Base-by-base conservation (phyloP, 2,888 invertebrate genomes). In the Pristionchus exspectatus region DNA sequence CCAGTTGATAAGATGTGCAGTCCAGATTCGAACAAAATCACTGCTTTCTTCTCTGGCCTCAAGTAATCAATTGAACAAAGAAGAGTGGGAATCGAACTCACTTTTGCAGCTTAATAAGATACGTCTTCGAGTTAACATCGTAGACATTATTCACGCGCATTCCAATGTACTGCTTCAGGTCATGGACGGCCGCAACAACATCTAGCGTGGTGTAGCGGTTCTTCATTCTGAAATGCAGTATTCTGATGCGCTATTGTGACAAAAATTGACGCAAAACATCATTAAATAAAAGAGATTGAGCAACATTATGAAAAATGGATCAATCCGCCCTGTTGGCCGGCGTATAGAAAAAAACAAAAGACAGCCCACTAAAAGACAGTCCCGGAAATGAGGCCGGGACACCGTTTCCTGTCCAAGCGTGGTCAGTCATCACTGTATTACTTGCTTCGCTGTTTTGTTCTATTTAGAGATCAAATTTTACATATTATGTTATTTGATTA, bases 41-140 rank as follows among this genome's bases (percentile, higher is more conserved):
- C 97, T 88, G 96, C 96, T 96, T 99, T 99, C 94, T 97, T 97
- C 95, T 98, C 98, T 0, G 97, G 97, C 91, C 97, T 96, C 95
- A 91, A 93, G 10, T 77, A 66, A 0, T 14, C n/a, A 18, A 24
- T 38, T 9, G 4, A 16, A 12, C 72, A 33, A 12, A 12, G 50
- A 18, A 24, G 24, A 3, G 0, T 10, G 16, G 3, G 33, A 56
- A 50, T 54, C 1, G 12, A 21, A 95, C 95, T 94, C 94, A 96
- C 96, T 95, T 96, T 88, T 95, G 95, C n/a, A 96, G 93, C 92
- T 95, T 97, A 92, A 99, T 97, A 77, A 99, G 96, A 95, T 99
- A 99, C 0, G 98, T 98, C 95, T 97, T 98, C 95, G 97, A 97
- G 96, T 99, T 98, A 93, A 99, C 97, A 95, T 99, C 99, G 95